Percentiles rank a stretch among this genome's conserved stretches.
Conservation (phyloP, 2,888 invertebrate species). For the Volucella inanis region DNA sequence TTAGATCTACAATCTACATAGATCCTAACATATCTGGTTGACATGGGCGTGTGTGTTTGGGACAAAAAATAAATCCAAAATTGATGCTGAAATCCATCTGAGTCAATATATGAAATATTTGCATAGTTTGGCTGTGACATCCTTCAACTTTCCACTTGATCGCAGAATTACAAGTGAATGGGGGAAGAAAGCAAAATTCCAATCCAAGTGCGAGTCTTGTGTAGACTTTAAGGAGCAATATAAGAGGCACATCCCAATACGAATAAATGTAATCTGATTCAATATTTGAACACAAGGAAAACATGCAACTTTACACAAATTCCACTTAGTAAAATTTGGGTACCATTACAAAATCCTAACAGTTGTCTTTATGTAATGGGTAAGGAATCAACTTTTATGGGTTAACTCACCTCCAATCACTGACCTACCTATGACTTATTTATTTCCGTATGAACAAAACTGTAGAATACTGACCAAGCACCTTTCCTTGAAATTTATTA, state of each 20-base stretch:
- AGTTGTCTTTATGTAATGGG: too few species aligned
- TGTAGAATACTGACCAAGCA: too few species aligned
- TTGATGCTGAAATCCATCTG: conserved; percentile 1
- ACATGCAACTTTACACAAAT: too few species aligned
- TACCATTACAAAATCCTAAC: too few species aligned
- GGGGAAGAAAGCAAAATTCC: not conserved
- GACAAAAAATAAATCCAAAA: not conserved
- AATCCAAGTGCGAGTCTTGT: not conserved
- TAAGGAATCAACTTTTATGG: too few species aligned
- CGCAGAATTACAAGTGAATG: not conserved
- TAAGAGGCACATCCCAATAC: not conserved
- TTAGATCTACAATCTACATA: not conserved
- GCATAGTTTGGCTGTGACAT: conserved; percentile 2
- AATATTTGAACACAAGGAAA: not conserved
- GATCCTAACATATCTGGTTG: not conserved
- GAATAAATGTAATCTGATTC: conserved; percentile 8
- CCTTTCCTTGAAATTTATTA: too few species aligned
- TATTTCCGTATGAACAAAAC: too few species aligned
- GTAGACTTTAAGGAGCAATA: conserved; percentile 8
- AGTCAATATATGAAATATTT: conserved; percentile 21
- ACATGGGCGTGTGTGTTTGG: not conserved
- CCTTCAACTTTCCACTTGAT: conserved; percentile 19
- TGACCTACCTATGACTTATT: too few species aligned
- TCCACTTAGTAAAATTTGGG: too few species aligned
- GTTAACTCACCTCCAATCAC: too few species aligned